Evolutionary conservation across 2,888 invertebrate species (phyloP).

Genomic region (Diplolepis rosae): DNA sequence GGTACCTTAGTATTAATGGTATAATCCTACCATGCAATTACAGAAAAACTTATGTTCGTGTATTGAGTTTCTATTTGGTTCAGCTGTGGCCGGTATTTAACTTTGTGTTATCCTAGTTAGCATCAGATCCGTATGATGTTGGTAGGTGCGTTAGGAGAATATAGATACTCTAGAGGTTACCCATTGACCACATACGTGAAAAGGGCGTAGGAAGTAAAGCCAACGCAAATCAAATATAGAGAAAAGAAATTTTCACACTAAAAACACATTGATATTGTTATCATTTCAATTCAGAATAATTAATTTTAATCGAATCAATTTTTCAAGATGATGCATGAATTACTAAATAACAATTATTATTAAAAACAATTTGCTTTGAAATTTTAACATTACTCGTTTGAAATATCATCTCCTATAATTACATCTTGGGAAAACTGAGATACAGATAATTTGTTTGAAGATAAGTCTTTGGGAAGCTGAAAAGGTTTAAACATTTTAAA

Average conservation of each 20-base stretch:
- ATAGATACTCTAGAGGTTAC: conserved; percentile 46
- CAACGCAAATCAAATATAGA: conserved; percentile 14
- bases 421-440: neutral
- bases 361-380: neutral
- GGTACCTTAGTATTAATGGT: no score
- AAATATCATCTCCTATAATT: neutral
- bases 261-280: no score
- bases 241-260: neutral
- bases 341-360: neutral
- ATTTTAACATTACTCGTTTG: neutral
- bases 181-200: conserved; percentile 51
- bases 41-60: neutral
- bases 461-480: no score
- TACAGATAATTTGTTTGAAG: no score
- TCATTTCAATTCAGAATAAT: neutral
- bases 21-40: no score
- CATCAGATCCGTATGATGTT: conserved; percentile 1
- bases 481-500: neutral
- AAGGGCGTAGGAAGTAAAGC: conserved; percentile 52
- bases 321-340: neutral
- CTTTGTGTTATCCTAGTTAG: neutral
- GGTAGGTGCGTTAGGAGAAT: neutral
- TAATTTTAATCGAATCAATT: neutral
- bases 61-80: neutral
- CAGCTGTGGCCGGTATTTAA: neutral